phyloP scores from a whole-genome alignment of 2,113 vertebrate species.

The Pholis gunnellus region DNA sequence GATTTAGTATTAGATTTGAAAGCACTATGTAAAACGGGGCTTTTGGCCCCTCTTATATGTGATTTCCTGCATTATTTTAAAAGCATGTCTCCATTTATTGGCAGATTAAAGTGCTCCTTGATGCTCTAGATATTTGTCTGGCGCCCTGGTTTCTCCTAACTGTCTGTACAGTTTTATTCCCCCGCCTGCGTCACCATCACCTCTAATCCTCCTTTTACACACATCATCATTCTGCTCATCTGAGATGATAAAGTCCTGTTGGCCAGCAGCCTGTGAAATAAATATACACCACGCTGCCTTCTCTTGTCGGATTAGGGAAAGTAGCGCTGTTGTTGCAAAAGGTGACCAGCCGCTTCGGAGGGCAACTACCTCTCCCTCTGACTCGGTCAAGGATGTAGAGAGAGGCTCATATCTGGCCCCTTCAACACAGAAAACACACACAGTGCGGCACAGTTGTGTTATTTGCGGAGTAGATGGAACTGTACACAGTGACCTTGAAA shows the following conservation, averaged over 20 bases:
- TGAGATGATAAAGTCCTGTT: slow-evolving; percentile 49
- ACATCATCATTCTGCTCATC: slow-evolving; percentile 26
- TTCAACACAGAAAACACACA: slow-evolving; percentile 1
- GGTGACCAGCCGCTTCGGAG: slow-evolving; percentile 33
- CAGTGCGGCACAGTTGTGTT: not conserved
- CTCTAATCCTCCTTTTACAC: slow-evolving; percentile 52
- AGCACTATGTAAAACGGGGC: slow-evolving; percentile 4
- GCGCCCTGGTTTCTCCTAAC: slow-evolving; percentile 45
- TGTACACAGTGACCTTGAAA: slow-evolving; percentile 25
- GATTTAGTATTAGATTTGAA: slow-evolving; percentile 35
- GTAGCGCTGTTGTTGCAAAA: slow-evolving; percentile 28
- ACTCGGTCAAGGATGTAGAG: not conserved
- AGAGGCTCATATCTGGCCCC: slow-evolving; percentile 5
- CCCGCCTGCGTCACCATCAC: slow-evolving; percentile 42
- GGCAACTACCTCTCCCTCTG: slow-evolving; percentile 8
- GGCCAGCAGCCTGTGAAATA: slow-evolving; percentile 53
- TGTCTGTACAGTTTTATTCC: slow-evolving; percentile 47
- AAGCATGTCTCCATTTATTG: slow-evolving; percentile 53
- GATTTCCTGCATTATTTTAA: slow-evolving; percentile 44
- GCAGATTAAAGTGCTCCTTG: slow-evolving; percentile 52
- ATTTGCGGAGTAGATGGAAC: not conserved
- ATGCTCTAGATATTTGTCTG: slow-evolving; percentile 58
- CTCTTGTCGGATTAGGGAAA: slow-evolving; percentile 16
- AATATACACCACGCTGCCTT: slow-evolving; percentile 32
- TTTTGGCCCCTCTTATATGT: not conserved